These are phyloP conservation scores for Dichetophora obliterata DNA, from an alignment of 2,888 invertebrate species.

Conservation along the genomic window DNA sequence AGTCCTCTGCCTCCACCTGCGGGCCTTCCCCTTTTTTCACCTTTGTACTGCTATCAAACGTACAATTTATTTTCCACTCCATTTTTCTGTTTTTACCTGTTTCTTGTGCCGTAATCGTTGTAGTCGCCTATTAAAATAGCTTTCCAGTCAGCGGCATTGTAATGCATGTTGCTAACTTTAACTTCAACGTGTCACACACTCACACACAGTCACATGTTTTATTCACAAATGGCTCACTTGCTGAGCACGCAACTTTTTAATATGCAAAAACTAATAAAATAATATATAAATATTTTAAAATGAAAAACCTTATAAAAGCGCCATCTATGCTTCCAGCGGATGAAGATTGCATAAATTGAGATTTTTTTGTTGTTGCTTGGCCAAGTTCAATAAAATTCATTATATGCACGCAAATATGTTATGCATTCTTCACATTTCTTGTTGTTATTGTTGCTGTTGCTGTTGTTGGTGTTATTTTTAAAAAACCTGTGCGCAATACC, in stretches of 20 bases:
- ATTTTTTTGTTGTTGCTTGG: neutral
- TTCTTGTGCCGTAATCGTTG: neutral
- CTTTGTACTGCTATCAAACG: neutral
- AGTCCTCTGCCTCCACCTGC: neutral
- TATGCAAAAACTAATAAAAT: slow-evolving; percentile 13
- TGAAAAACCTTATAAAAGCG: neutral
- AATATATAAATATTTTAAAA: neutral
- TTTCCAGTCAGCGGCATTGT: slow-evolving; percentile 2
- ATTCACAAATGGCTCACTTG: neutral
- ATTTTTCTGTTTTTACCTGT: neutral
- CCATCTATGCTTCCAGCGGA: neutral
- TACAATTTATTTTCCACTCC: neutral
- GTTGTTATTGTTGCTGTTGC: neutral
- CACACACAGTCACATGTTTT: neutral
- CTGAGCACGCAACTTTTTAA: slow-evolving; percentile 21
- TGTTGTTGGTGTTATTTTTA: too few relatives aligned
- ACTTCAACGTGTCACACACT: neutral
- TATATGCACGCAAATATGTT: neutral
- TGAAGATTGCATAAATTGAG: slow-evolving; percentile 25
- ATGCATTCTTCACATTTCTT: neutral
- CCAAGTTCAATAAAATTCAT: neutral
- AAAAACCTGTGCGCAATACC: neutral
- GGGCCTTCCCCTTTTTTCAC: neutral
- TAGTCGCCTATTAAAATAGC: slow-evolving; percentile 9
- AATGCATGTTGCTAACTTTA: neutral